Percentiles rank a stretch among this genome's conserved stretches.
Conservation (phyloP, 2,797 vertebrate genomes). For the Artibeus jamaicensis region DNA sequence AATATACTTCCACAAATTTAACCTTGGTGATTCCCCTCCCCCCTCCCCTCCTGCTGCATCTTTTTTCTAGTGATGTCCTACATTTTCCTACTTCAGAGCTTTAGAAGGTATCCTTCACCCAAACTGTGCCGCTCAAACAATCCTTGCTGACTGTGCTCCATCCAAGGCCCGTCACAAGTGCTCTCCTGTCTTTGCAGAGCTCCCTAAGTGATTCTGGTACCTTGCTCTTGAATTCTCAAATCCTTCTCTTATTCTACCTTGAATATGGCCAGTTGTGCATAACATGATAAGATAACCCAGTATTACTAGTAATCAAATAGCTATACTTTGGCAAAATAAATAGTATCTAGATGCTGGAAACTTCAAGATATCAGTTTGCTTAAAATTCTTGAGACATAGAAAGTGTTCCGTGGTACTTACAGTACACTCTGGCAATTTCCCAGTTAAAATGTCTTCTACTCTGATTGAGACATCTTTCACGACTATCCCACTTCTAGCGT, state of each 20-base stretch:
- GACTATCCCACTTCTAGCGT: conserved; percentile 89
- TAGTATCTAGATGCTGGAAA: background rate
- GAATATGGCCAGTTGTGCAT: background rate
- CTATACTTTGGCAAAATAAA: background rate
- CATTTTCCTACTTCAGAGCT: background rate
- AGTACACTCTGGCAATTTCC: conserved; percentile 94
- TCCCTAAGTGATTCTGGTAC: background rate
- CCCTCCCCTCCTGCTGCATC: background rate
- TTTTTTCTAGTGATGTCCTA: background rate
- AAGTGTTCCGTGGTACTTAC: conserved; percentile 82
- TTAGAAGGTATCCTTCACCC: background rate
- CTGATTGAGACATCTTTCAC: conserved; percentile 91
- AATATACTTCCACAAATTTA: background rate
- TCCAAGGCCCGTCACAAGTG: background rate
- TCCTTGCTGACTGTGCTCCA: background rate
- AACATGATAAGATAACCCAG: background rate
- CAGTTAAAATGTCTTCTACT: conserved; percentile 93
- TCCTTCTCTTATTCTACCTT: background rate
- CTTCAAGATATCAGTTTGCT: background rate
- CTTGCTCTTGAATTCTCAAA: background rate
- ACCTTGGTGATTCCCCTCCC: background rate
- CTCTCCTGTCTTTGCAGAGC: background rate
- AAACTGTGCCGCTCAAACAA: background rate
- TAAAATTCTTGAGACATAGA: background rate
- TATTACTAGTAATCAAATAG: background rate